Base-by-base conservation (phyloP, 2,888 invertebrate genomes). In the Mimachlamys varia region DNA sequence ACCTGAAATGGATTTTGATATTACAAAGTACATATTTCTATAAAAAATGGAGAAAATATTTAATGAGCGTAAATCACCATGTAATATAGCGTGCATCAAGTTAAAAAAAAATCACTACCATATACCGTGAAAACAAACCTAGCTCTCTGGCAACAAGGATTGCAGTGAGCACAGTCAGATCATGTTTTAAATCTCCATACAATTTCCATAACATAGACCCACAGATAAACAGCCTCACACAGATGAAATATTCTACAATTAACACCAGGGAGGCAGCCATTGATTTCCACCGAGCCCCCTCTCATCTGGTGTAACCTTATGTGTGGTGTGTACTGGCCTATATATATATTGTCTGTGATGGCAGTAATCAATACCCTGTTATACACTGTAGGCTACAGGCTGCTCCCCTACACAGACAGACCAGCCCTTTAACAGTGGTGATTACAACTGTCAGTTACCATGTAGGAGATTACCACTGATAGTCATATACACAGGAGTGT, bases 401-500 rank as follows among this genome's bases (percentile, higher is more conserved):
- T 33, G 76, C 76, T 76, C 76, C 33, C 12, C 7, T 33, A 76
- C 27, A 76, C 27, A 33, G 33, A 76, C 76, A 76, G 76, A 33
- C 58, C 76, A 33, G 33, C 76, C 76, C 76, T 76, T 76, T 76
- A 76, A 76, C 58, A 17, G 15, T 58, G 58, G 58, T 19, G n/a
- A 58, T n/a, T 19, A n/a, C 22, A 22, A 22, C 58, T 19, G 58
- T 58, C 22, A 22, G 58, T 58, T 58, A 58, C 58, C 58, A n/a
- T 58, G 58, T 58, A 58, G 22, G n/a, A 58, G 58, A 76, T 76
- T 76, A 76, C 76, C 10, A 12, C 76, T 76, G 76, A 76, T 76
- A 58, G 58, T 58, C 22, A 7, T 58, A 76, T 76, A 76, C 76
- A 76, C 76, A 76, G 76, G 76, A 76, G 76, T 76, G 76, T 15